A percentile compares a stretch with the other conserved stretches of the same genome.
Conservation (phyloP, 2,888 invertebrate species). For the Coelopa pilipes region DNA sequence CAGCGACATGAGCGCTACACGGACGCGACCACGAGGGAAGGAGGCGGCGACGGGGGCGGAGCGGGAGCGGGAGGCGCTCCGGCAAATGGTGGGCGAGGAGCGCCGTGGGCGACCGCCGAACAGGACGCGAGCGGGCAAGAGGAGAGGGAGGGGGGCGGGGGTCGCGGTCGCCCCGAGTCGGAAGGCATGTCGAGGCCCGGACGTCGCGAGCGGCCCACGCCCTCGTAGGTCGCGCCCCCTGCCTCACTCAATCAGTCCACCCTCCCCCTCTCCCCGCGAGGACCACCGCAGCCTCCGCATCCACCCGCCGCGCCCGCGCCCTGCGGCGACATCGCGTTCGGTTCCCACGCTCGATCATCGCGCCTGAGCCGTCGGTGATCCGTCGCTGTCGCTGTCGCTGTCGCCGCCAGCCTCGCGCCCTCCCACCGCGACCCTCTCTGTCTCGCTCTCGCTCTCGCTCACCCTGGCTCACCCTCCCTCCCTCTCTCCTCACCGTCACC, state of each 20-base stretch:
- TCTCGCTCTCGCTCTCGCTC: neutral
- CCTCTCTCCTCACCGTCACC: neutral
- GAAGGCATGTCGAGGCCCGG: too few species aligned
- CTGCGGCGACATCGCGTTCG: neutral
- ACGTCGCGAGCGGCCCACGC: too few species aligned
- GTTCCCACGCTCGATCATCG: neutral
- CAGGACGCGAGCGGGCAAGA: too few species aligned
- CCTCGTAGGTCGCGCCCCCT: too few species aligned
- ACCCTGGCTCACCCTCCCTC: neutral
- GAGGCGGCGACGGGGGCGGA: too few species aligned
- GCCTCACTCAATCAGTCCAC: too few species aligned
- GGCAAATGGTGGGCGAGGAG: neutral
- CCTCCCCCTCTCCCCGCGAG: too few species aligned
- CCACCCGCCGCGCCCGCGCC: too few species aligned
- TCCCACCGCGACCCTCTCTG: neutral
- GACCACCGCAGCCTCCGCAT: too few species aligned
- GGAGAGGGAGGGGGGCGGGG: too few species aligned
- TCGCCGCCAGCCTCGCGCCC: neutral
- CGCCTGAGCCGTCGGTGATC: neutral
- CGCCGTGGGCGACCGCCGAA: neutral
- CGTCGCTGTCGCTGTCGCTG: neutral
- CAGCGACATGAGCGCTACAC: conserved; percentile 34
- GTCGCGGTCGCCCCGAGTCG: too few species aligned
- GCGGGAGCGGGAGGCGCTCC: neutral
- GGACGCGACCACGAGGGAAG: neutral